Evolutionary conservation across 2,113 vertebrate genomes (phyloP).

Genomic region (Marmota flaviventris): DNA sequence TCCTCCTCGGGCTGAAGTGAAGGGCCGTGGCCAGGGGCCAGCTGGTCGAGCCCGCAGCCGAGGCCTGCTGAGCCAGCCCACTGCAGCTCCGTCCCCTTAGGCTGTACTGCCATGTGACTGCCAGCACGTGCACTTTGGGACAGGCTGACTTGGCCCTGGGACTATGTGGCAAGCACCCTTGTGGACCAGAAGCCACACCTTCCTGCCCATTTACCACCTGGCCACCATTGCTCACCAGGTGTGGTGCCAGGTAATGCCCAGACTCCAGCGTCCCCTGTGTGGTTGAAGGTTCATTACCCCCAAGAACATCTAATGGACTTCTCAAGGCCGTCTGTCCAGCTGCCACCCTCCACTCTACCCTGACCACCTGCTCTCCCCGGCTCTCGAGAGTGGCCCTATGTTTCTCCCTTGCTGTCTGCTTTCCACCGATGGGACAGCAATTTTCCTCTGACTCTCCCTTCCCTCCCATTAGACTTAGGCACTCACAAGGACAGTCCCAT

Average conservation of each 20-base stretch:
- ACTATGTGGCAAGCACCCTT: background rate
- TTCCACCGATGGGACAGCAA: rapidly evolving
- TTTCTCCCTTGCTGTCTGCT: rapidly evolving
- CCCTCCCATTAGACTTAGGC: background rate
- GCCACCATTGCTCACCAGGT: rapidly evolving
- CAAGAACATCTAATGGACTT: background rate
- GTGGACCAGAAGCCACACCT: rapidly evolving
- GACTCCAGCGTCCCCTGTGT: no score
- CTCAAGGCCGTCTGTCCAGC: rapidly evolving
- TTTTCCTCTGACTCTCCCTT: background rate
- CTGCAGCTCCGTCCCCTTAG: rapidly evolving
- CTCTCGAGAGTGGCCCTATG: no score
- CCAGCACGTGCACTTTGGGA: background rate
- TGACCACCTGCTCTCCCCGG: background rate
- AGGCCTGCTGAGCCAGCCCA: no score
- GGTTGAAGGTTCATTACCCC: background rate
- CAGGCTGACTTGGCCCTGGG: background rate
- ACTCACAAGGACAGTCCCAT: rapidly evolving
- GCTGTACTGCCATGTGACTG: rapidly evolving
- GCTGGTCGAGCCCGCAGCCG: no score
- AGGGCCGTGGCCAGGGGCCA: no score
- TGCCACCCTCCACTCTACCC: rapidly evolving
- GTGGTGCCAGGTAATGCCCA: background rate
- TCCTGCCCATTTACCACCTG: rapidly evolving
- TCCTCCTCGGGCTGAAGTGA: no score